Evolutionary conservation across 2,888 invertebrate species (phyloP).

Genomic region (Chrysolina haemoptera): DNA sequence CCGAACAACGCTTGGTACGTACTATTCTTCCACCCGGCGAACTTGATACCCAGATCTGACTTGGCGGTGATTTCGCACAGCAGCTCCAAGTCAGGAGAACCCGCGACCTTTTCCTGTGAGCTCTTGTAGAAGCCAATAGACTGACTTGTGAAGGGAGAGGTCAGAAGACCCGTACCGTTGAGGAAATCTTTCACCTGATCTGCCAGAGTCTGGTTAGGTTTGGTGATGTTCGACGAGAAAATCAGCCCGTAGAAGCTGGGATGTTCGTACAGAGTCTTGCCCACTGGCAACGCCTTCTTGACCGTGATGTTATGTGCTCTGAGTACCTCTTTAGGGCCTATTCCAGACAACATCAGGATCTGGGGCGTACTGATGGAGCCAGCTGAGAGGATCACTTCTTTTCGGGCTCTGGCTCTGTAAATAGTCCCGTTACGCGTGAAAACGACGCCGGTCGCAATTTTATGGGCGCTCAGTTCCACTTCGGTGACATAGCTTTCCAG

Average conservation of each 20-base stretch:
- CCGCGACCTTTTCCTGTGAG: not conserved
- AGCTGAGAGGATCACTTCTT: slow-evolving; percentile 84
- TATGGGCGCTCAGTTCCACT: not conserved
- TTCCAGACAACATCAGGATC: slow-evolving; percentile 85
- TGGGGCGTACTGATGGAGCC: slow-evolving; percentile 88
- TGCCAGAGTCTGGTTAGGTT: slow-evolving; percentile 30
- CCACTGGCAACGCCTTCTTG: slow-evolving; percentile 80
- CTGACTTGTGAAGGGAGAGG: slow-evolving; percentile 12
- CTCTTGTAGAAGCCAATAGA: slow-evolving; percentile 34
- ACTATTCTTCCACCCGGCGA: slow-evolving; percentile 53
- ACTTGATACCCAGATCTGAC: slow-evolving; percentile 38
- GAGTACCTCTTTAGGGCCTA: slow-evolving; percentile 78
- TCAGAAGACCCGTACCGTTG: slow-evolving; percentile 41
- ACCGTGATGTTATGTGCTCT: slow-evolving; percentile 74
- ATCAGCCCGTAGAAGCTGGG: slow-evolving; percentile 74
- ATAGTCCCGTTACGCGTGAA: slow-evolving; percentile 72
- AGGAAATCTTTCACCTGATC: slow-evolving; percentile 72
- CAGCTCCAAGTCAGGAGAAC: slow-evolving; percentile 29
- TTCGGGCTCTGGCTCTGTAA: slow-evolving; percentile 73
- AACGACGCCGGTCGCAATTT: slow-evolving; percentile 10
- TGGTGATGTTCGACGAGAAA: slow-evolving; percentile 78
- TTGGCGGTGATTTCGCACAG: slow-evolving; percentile 1
- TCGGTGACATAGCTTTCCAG: slow-evolving; percentile 17
- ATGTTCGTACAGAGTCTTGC: slow-evolving; percentile 85
- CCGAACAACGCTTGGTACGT: slow-evolving; percentile 66